Evolutionary conservation across 2,113 vertebrate species (phyloP).

Genomic region (Podilymbus podiceps): DNA sequence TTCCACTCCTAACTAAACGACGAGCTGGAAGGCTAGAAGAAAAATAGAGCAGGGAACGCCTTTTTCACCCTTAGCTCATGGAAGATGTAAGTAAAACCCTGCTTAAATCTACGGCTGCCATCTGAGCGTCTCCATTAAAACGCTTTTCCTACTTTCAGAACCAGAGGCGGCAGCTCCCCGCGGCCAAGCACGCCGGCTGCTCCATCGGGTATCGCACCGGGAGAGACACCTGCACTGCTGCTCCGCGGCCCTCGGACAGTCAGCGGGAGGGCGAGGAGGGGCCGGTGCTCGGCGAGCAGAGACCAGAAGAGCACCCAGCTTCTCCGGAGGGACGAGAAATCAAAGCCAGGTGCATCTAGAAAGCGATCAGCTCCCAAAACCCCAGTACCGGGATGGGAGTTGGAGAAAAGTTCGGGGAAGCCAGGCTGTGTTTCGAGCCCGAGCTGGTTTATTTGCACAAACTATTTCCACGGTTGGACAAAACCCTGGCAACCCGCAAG

Average conservation of each 20-base stretch:
- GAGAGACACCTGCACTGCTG: background rate
- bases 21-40: background rate
- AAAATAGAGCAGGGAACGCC: background rate
- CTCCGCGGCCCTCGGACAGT: background rate
- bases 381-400: background rate
- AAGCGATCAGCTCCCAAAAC: background rate
- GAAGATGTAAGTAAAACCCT: background rate
- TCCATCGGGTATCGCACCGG: background rate
- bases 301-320: background rate
- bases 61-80: background rate
- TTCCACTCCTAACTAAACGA: background rate
- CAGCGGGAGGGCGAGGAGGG: background rate
- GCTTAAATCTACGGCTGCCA: background rate
- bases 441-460: background rate
- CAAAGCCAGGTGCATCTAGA: background rate
- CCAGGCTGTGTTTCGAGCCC: rapidly evolving
- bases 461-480: rapidly evolving
- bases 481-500: no score
- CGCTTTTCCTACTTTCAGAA: background rate
- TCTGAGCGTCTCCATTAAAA: background rate
- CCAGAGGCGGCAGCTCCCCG: background rate
- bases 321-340: background rate
- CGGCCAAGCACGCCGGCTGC: background rate
- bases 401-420: background rate
- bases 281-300: background rate